A percentile compares a stretch with the other conserved stretches of the same genome.
phyloP scores from a whole-genome alignment of 2,113 vertebrate genomes.

The Ochotona curzoniae region DNA sequence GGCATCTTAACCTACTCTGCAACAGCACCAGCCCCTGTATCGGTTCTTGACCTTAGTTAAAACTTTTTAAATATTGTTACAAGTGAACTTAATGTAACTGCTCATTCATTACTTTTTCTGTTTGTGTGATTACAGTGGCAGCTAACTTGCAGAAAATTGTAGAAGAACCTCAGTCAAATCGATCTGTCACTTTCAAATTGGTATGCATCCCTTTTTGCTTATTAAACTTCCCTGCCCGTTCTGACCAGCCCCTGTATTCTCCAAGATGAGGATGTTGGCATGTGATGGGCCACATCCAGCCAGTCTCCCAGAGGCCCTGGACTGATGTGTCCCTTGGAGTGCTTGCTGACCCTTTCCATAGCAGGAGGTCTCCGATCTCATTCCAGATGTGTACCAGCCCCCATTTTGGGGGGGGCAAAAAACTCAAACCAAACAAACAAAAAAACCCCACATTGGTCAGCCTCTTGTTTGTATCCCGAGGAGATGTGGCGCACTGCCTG shows the following conservation, averaged over 20 bases:
- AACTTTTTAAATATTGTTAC: slow-evolving; percentile 47
- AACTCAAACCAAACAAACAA: too few species aligned
- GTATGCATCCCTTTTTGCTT: slow-evolving; percentile 87
- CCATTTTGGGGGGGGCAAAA: background rate
- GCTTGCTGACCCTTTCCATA: background rate
- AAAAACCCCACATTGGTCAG: too few species aligned
- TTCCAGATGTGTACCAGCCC: background rate
- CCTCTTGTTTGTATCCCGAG: background rate
- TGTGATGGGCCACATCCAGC: background rate
- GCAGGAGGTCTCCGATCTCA: background rate
- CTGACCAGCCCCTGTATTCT: background rate
- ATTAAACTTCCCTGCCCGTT: background rate
- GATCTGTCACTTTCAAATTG: slow-evolving; percentile 99
- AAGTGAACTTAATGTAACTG: slow-evolving; percentile 46
- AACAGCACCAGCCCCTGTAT: too few species aligned
- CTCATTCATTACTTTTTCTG: slow-evolving; percentile 63
- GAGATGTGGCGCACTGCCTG: background rate
- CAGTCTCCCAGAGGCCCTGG: background rate
- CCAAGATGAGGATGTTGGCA: background rate
- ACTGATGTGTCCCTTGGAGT: background rate
- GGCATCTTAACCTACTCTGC: too few species aligned
- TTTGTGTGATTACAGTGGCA: slow-evolving; percentile 92
- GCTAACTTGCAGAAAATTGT: slow-evolving; percentile 99
- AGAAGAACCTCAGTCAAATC: slow-evolving; percentile 95
- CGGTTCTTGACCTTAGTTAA: slow-evolving; percentile 7